Evolutionary conservation across 1,140 invertebrate genomes (phyloP).

Genomic region (Oryzaephilus surinamensis): DNA sequence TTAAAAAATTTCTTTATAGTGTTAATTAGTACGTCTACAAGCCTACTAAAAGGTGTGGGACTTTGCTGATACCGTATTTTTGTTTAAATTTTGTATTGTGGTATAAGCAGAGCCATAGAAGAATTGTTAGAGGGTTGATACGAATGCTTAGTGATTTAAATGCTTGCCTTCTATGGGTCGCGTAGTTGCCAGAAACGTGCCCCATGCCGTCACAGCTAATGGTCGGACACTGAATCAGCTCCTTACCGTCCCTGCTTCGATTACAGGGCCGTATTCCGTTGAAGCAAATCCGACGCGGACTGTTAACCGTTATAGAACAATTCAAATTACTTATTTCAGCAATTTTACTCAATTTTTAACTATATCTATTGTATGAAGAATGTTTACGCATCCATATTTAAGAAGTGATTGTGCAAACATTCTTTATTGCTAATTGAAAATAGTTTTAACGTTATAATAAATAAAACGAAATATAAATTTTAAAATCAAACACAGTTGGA

Average conservation of each 20-base stretch:
- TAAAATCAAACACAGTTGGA: no score
- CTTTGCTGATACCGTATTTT: conserved; percentile 14
- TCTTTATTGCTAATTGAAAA: no score
- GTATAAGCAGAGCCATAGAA: conserved; percentile 15
- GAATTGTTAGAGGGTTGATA: neutral
- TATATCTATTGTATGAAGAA: no score
- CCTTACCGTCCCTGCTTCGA: conserved; percentile 52
- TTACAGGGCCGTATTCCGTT: conserved; percentile 37
- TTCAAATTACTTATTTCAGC: neutral
- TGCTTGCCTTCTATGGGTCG: conserved; percentile 60
- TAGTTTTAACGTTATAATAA: no score
- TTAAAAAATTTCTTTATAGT: neutral
- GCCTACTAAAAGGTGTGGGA: neutral
- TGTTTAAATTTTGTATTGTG: neutral
- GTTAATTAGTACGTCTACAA: neutral
- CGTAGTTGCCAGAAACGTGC: conserved; percentile 77
- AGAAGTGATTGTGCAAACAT: no score
- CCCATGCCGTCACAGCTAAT: conserved; percentile 68
- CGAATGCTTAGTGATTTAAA: conserved; percentile 11
- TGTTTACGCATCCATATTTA: no score
- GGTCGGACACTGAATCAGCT: conserved; percentile 62
- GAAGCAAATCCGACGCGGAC: conserved; percentile 37
- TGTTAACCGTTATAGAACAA: conserved; percentile 6
- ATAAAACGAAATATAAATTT: no score
- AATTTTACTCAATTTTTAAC: no score